Evolutionary conservation across 2,113 vertebrate species (phyloP), one percentile per base, ranked within the genome.

Genomic region (Sula dactylatra): DNA sequence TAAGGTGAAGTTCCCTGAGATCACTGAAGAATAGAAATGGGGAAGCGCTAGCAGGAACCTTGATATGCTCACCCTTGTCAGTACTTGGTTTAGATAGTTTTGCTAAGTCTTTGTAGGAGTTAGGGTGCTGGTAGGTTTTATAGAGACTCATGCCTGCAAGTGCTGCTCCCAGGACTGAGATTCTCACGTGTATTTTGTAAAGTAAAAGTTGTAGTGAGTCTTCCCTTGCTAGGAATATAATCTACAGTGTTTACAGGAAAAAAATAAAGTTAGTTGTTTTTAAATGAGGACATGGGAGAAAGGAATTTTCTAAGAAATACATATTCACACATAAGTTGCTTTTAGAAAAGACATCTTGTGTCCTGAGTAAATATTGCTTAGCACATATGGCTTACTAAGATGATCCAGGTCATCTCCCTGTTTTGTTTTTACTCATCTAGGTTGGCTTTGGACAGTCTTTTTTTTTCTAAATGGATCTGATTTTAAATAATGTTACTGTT

Each of bases 1-100:
- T 38, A 44, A 34, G 16, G 13, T 49, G 34, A 3, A 45, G 45
- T 22, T 52, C 8, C 31, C 11, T 49, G 36, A 14, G 40, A 13
- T 54, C 31, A 7, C 0, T 0, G 0, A 70, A 66, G 49, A 42
- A 18, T 1, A 62, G 25, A 59, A 72, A 42, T 6, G 9, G 5
- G 19, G 22, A 21, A 6, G 49, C 17, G 13, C 24, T 29, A 50
- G 24, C 54, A 20, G 58, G 45, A 58, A 7, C 22, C 5, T 88
- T 36, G 45, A 8, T 65, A 8, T 8, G 3, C 13, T 62, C 49
- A 27, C 13, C 6, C 8, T 66, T 36, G 9, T 11, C 17, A 34
- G 10, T 36, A 16, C 11, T 56, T 62, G 34, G 13, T 56, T 79
- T 16, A 49, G 50, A 29, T 29, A 24, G 29, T 38, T 79, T 64